Conservation (phyloP, 1,140 invertebrate species). For the Ostrea denselamellosa region DNA sequence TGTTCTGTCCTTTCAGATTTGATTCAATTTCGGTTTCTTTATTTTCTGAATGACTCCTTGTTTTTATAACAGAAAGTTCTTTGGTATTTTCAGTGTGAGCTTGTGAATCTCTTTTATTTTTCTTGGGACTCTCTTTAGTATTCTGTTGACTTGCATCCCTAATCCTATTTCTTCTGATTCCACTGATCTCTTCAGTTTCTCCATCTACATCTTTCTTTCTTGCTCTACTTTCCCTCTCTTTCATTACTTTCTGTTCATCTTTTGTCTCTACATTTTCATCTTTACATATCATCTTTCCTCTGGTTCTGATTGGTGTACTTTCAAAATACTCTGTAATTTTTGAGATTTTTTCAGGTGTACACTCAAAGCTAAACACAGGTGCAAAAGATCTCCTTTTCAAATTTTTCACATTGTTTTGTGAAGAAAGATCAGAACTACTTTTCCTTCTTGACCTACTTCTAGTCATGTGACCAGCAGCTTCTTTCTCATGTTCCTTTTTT, state of each 20-base stretch:
- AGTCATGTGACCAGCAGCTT: neutral
- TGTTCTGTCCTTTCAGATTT: neutral
- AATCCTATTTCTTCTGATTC: slow-evolving; percentile 11
- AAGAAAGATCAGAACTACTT: neutral
- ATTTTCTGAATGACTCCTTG: neutral
- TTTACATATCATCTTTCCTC: neutral
- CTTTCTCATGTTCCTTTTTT: neutral
- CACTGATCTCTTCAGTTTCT: neutral
- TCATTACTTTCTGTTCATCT: slow-evolving; percentile 23
- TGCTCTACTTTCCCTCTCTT: slow-evolving; percentile 40
- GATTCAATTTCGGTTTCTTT: neutral
- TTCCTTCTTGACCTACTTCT: slow-evolving; percentile 18
- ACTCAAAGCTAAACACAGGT: neutral
- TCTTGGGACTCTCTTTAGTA: slow-evolving; percentile 38
- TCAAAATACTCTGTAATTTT: neutral
- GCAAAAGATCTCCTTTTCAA: neutral
- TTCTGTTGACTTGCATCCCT: slow-evolving; percentile 13
- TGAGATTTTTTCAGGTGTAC: neutral
- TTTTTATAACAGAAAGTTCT: neutral
- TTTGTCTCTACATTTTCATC: slow-evolving; percentile 24
- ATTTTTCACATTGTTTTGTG: neutral
- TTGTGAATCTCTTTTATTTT: neutral
- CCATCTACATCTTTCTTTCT: slow-evolving; percentile 21
- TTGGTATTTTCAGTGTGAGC: neutral
- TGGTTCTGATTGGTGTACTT: neutral